Conservation (phyloP, 2,888 invertebrate genomes). For the Tetropium fuscum region DNA sequence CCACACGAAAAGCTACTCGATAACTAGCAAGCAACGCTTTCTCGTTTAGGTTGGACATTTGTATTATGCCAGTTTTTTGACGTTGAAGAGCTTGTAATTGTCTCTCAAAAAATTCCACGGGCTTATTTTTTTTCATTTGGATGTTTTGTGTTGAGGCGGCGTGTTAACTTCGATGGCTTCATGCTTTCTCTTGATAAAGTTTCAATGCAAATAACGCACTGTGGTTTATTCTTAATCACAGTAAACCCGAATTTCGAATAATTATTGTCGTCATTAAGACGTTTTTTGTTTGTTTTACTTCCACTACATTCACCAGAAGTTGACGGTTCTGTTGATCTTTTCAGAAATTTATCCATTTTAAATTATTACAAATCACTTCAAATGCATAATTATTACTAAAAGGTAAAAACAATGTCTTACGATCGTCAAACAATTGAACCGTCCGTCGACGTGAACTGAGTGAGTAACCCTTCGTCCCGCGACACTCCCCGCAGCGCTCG, state of each 20-base stretch:
- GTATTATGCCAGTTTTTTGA: not conserved
- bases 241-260: slow-evolving; percentile 11
- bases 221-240: slow-evolving; percentile 11
- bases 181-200: too few species aligned
- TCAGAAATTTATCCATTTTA: too few species aligned
- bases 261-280: slow-evolving; percentile 13
- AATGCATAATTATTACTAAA: not conserved
- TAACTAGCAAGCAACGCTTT: not conserved
- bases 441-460: slow-evolving; percentile 10
- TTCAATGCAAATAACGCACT: slow-evolving; percentile 12
- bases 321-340: too few species aligned
- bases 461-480: not conserved
- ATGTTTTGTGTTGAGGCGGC: slow-evolving; percentile 8
- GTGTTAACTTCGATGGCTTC: slow-evolving; percentile 15
- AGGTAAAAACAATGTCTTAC: slow-evolving; percentile 3
- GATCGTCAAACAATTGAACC: slow-evolving; percentile 12
- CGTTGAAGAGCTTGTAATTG: not conserved
- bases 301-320: too few species aligned
- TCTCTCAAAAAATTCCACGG: not conserved
- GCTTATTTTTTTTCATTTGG: not conserved
- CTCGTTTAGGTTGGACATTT: slow-evolving; percentile 2
- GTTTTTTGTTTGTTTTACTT: not conserved
- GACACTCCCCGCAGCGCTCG: not conserved
- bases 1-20: not conserved
- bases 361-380: not conserved